Evolutionary conservation across 2,113 vertebrate species (phyloP).

Genomic region (Plectropomus leopardus): DNA sequence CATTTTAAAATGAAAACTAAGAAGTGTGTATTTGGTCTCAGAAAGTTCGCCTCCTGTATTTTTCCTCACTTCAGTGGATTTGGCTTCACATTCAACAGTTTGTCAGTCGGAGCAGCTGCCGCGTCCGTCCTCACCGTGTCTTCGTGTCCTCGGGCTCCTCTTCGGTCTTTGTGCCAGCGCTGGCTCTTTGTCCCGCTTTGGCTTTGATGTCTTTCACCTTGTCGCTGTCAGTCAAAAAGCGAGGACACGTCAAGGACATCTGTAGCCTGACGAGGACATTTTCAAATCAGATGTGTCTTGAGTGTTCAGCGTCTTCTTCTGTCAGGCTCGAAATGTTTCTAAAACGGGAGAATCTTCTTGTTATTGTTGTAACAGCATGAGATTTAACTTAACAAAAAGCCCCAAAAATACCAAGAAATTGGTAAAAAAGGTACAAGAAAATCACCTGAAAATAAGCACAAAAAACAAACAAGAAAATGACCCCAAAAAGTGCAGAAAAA

Average conservation of each 20-base stretch:
- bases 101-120: constrained; percentile 34
- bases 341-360: not conserved
- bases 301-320: not conserved
- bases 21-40: too few relatives aligned
- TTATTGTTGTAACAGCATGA: not conserved
- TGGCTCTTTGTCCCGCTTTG: constrained; percentile 8
- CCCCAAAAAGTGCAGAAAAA: too few relatives aligned
- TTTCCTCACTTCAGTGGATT: not conserved
- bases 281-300: not conserved
- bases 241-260: not conserved
- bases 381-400: too few relatives aligned
- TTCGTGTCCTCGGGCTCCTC: constrained; percentile 8
- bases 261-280: not conserved
- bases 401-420: too few relatives aligned
- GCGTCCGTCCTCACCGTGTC: not conserved
- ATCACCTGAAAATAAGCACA: too few relatives aligned
- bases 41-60: not conserved
- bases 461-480: too few relatives aligned
- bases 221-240: not conserved
- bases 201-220: not conserved
- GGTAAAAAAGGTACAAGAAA: too few relatives aligned
- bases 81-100: not conserved
- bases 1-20: too few relatives aligned
- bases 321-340: not conserved
- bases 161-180: not conserved